Percentiles rank a stretch among this genome's conserved stretches.
phyloP scores from a whole-genome alignment of 30 jellyfish, hydroid and myxozoan genomes.

The Haliclystus octoradiatus region DNA sequence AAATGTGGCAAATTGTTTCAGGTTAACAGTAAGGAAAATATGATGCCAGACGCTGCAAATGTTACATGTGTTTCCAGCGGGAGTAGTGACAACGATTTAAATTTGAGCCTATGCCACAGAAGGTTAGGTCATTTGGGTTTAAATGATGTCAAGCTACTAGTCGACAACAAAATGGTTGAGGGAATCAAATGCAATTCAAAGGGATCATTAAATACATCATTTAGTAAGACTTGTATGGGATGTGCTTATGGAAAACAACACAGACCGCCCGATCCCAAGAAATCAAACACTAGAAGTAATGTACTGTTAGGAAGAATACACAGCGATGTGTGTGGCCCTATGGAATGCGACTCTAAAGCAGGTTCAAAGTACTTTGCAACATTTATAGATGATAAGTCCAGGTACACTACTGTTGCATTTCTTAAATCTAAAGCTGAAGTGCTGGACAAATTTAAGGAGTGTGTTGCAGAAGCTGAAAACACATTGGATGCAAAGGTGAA shows the following conservation, averaged over 20 bases:
- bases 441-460: background rate
- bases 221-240: conserved; percentile 15
- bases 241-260: conserved; percentile 22
- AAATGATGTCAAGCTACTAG: conserved; percentile 5
- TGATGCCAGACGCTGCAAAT: background rate
- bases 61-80: no score
- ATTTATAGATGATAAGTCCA: conserved; percentile 26
- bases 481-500: background rate
- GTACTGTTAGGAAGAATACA: conserved; percentile 3
- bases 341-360: conserved; percentile 9
- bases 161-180: conserved; percentile 16
- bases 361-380: conserved; percentile 26
- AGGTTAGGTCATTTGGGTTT: conserved; percentile 10
- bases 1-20: background rate
- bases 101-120: conserved; percentile 4
- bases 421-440: conserved; percentile 14
- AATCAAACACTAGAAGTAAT: background rate
- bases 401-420: conserved; percentile 10
- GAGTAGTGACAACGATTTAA: background rate
- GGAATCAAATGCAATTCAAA: conserved; percentile 8
- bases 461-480: background rate
- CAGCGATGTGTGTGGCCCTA: conserved; percentile 25
- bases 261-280: conserved; percentile 11
- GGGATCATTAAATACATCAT: conserved; percentile 2
- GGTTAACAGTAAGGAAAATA: background rate